Evolutionary conservation across 2,888 invertebrate genomes (phyloP).

Genomic region (Sympetrum striolatum): DNA sequence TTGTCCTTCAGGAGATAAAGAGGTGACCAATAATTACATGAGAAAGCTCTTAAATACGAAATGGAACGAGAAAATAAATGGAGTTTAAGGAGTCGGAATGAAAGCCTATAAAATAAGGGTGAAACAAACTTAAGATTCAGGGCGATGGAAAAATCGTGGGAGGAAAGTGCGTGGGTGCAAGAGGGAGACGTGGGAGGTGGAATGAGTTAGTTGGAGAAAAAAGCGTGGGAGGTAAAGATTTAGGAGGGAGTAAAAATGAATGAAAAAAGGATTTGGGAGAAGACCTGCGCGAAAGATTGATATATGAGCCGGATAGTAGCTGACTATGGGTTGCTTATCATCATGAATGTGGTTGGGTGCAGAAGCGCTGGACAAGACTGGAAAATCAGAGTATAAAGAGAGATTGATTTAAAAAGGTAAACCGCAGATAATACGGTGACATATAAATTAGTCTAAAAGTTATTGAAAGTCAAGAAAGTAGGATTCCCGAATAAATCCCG

Average conservation of each 20-base stretch:
- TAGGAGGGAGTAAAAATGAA: neutral
- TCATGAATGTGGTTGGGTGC: no score
- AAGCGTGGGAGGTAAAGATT: neutral
- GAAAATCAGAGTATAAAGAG: no score
- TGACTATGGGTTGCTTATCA: no score
- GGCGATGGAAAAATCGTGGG: neutral
- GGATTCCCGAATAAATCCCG: no score
- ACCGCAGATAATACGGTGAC: no score
- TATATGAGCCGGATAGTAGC: no score
- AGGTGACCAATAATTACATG: neutral
- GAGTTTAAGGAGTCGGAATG: neutral
- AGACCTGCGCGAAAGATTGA: neutral
- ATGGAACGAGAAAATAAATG: neutral
- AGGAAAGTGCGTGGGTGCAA: neutral
- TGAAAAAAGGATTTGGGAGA: neutral
- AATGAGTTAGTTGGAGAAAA: neutral
- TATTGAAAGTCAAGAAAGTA: no score
- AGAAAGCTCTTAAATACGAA: neutral
- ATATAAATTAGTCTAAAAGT: no score
- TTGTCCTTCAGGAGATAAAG: neutral
- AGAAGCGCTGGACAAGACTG: no score
- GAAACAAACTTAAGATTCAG: neutral
- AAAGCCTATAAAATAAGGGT: neutral
- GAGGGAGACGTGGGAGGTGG: neutral
- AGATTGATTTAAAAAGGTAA: no score